Conservation (phyloP, 1,140 invertebrate species). For the Hyles vespertilio region DNA sequence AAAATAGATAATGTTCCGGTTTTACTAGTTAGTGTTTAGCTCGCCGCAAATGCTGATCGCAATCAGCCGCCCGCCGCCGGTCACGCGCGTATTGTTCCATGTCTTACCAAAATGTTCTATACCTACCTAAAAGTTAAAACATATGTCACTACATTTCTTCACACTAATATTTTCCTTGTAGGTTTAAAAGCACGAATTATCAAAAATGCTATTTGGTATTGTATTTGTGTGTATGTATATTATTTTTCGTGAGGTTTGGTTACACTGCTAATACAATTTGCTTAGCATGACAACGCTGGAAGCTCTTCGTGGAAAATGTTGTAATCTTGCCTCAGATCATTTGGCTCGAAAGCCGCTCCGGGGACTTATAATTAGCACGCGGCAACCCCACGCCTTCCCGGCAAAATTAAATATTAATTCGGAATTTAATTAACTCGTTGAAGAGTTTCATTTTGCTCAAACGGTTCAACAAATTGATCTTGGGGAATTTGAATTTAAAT, state of each 20-base stretch:
- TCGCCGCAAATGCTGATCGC: constrained; percentile 34
- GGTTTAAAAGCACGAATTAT: no score
- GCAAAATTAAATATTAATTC: constrained; percentile 20
- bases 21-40: constrained; percentile 31
- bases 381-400: constrained; percentile 2
- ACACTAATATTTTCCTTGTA: no score
- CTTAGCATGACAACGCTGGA: no score
- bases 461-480: background rate
- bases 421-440: constrained; percentile 10
- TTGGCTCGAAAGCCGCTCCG: background rate
- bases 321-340: background rate
- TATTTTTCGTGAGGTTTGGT: no score
- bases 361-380: constrained; percentile 12
- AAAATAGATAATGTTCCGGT: constrained; percentile 30
- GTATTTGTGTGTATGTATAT: no score
- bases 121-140: constrained; percentile 34
- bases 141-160: constrained; percentile 9
- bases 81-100: constrained; percentile 56
- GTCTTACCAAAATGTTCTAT: constrained; percentile 43
- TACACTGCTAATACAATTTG: no score
- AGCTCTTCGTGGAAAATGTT: background rate
- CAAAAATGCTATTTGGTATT: no score
- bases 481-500: no score
- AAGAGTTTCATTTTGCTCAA: constrained; percentile 9
- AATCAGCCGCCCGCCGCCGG: constrained; percentile 37